Conservation (phyloP, 2,888 invertebrate genomes). For the Alsophila aescularia region DNA sequence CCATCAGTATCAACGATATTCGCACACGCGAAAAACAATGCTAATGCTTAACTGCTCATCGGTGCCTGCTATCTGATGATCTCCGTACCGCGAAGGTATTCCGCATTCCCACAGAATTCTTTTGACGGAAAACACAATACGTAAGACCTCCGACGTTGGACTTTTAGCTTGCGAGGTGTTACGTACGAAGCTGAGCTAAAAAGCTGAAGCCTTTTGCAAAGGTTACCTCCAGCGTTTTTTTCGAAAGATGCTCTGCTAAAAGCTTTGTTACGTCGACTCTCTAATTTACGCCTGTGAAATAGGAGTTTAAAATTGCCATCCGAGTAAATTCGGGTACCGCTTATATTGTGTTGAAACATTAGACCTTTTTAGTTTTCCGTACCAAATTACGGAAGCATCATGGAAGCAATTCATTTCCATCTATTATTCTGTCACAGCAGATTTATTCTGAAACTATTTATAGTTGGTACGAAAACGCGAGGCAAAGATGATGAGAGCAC, state of each 20-base stretch:
- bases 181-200: neutral
- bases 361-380: neutral
- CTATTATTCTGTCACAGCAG: too few relatives aligned
- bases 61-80: conserved; percentile 18
- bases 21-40: neutral
- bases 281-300: conserved; percentile 19
- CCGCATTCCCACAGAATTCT: conserved; percentile 15
- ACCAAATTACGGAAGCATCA: neutral
- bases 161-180: conserved; percentile 26
- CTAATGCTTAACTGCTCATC: conserved; percentile 3
- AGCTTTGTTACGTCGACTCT: conserved; percentile 13
- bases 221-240: conserved; percentile 7
- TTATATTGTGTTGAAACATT: neutral
- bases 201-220: conserved; percentile 12
- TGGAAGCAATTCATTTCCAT: too few relatives aligned
- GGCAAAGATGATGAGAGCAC: too few relatives aligned
- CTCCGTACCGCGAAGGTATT: conserved; percentile 1
- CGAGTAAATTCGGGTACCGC: neutral
- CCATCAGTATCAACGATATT: too few relatives aligned
- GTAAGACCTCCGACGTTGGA: conserved; percentile 9
- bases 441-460: too few relatives aligned
- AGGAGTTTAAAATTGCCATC: neutral
- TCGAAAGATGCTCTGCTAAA: conserved; percentile 4
- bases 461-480: too few relatives aligned
- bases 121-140: conserved; percentile 27